Conservation (phyloP, 1,140 invertebrate species). For the Carposina sasakii region DNA sequence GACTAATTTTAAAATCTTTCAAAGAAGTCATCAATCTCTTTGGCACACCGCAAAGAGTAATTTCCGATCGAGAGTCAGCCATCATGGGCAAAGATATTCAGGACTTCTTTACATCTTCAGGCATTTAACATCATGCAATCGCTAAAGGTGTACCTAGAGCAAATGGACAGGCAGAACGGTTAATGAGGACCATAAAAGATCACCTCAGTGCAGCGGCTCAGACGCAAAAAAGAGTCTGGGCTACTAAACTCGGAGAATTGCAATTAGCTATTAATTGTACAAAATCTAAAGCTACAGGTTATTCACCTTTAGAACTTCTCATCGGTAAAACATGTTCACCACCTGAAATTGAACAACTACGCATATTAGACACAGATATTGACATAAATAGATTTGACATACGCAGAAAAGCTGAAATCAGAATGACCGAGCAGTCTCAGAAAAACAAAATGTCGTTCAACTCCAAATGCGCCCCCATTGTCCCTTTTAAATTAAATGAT, state of each 20-base stretch:
- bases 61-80: constrained; percentile 21
- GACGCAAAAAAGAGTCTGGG: constrained; percentile 15
- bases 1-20: constrained; percentile 4
- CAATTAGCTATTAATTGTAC: constrained; percentile 31
- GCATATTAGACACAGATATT: too few relatives aligned
- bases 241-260: constrained; percentile 12
- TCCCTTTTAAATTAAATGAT: too few relatives aligned
- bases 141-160: constrained; percentile 24
- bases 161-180: constrained; percentile 40
- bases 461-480: too few relatives aligned
- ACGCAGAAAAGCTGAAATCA: too few relatives aligned
- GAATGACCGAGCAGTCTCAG: too few relatives aligned
- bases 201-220: constrained; percentile 8
- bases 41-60: constrained; percentile 21
- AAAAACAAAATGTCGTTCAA: too few relatives aligned
- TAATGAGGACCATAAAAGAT: constrained; percentile 32
- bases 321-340: constrained; percentile 16
- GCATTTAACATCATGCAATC: constrained; percentile 22
- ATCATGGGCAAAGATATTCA: constrained; percentile 19
- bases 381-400: too few relatives aligned
- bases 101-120: constrained; percentile 16
- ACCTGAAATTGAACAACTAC: neutral
- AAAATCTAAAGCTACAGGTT: constrained; percentile 21
- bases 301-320: constrained; percentile 19
- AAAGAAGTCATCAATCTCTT: constrained; percentile 23